phyloP scores from a whole-genome alignment of 2,113 vertebrate species.

The Agapornis roseicollis region DNA sequence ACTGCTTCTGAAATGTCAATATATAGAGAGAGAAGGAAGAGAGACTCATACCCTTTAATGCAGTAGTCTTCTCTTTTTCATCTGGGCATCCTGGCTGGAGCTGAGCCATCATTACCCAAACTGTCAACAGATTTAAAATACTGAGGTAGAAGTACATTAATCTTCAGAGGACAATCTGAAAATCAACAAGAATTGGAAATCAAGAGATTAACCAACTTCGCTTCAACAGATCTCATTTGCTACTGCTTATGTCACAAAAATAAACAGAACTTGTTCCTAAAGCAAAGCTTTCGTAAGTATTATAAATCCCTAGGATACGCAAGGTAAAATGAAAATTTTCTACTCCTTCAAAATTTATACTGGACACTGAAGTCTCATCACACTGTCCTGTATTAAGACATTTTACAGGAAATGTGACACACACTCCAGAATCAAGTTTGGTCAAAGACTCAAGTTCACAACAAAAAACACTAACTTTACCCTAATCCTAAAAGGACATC shows the following conservation, averaged over 20 bases:
- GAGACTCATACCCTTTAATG: slow-evolving; percentile 86
- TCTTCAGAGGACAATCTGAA: slow-evolving; percentile 71
- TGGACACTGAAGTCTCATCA: neutral
- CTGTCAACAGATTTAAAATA: slow-evolving; percentile 73
- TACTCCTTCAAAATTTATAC: neutral
- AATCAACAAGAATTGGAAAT: slow-evolving; percentile 68
- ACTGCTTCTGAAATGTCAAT: neutral
- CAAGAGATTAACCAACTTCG: neutral
- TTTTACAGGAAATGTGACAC: neutral
- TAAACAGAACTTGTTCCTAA: neutral
- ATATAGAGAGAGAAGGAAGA: neutral
- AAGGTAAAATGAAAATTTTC: neutral
- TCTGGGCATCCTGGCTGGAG: slow-evolving; percentile 85
- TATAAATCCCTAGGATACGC: neutral
- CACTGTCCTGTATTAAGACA: neutral
- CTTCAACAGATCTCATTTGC: neutral
- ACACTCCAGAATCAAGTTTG: neutral
- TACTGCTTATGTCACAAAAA: neutral
- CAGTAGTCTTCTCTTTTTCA: slow-evolving; percentile 94
- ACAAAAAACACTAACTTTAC: neutral
- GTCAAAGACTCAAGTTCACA: neutral
- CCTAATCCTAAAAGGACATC: neutral
- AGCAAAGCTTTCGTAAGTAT: neutral
- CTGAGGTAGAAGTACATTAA: slow-evolving; percentile 79
- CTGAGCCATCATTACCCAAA: slow-evolving; percentile 89